Percentiles rank a stretch among this genome's conserved stretches.
phyloP scores from a whole-genome alignment of 2,888 invertebrate species.

The Agrochola litura region DNA sequence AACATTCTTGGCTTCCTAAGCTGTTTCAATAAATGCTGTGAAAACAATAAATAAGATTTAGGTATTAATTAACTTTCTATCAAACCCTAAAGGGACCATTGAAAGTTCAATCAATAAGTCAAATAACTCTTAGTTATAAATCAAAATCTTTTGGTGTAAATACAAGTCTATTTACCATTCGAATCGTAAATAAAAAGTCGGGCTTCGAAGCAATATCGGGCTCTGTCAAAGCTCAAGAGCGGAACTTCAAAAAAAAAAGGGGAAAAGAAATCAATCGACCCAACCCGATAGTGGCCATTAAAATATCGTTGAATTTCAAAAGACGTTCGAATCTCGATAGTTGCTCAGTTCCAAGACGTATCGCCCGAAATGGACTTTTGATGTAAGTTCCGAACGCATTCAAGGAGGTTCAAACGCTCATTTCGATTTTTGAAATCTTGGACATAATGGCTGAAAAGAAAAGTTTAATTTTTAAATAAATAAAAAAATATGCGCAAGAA shows the following conservation, averaged over 20 bases:
- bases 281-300: slow-evolving; percentile 88
- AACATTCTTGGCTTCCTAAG: slow-evolving; percentile 9
- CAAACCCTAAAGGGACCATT: slow-evolving; percentile 35
- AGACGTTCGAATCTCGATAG: slow-evolving; percentile 79
- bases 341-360: slow-evolving; percentile 81
- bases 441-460: slow-evolving; percentile 31
- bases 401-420: slow-evolving; percentile 44
- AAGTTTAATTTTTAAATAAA: neutral
- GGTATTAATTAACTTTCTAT: slow-evolving; percentile 23
- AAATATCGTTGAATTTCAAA: slow-evolving; percentile 89
- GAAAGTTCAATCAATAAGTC: slow-evolving; percentile 60
- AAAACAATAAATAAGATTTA: slow-evolving; percentile 33
- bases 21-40: slow-evolving; percentile 19
- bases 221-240: slow-evolving; percentile 76
- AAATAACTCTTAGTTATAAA: slow-evolving; percentile 65
- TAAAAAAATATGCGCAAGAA: neutral
- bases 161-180: slow-evolving; percentile 76
- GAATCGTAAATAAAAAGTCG: slow-evolving; percentile 82
- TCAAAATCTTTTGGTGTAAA: slow-evolving; percentile 69
- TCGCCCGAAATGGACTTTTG: slow-evolving; percentile 87
- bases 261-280: slow-evolving; percentile 80
- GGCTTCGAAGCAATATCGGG: slow-evolving; percentile 79
- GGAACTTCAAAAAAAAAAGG: slow-evolving; percentile 75
- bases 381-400: slow-evolving; percentile 82
- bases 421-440: slow-evolving; percentile 60